Evolutionary conservation across 2,888 invertebrate genomes (phyloP).

Genomic region (Pharmacophagus antenor): DNA sequence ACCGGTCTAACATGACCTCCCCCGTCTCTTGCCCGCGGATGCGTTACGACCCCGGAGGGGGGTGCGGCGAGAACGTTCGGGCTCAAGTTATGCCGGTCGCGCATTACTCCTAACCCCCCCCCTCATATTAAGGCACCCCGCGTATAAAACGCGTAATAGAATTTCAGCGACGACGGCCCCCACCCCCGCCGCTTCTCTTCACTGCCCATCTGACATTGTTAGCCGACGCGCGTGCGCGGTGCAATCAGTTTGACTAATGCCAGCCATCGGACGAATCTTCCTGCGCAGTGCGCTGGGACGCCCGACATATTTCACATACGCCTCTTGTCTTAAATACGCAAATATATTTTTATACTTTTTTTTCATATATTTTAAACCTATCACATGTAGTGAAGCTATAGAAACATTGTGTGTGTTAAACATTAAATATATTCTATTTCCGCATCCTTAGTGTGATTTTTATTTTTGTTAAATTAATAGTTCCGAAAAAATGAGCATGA

Average conservation of each 20-base stretch:
- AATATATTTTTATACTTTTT: background rate
- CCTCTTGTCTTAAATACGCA: background rate
- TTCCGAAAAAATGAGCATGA: too few species aligned
- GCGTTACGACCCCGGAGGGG: conserved; percentile 38
- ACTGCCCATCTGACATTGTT: conserved; percentile 72
- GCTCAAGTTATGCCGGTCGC: conserved; percentile 65
- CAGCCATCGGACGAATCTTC: conserved; percentile 40
- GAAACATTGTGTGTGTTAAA: too few species aligned
- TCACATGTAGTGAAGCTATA: too few species aligned
- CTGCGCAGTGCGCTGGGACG: conserved; percentile 30
- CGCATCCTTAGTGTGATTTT: too few species aligned
- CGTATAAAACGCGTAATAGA: conserved; percentile 78
- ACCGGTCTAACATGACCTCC: conserved; percentile 42
- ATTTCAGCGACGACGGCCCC: conserved; percentile 69
- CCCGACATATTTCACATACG: background rate
- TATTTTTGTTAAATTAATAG: too few species aligned
- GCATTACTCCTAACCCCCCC: conserved; percentile 61
- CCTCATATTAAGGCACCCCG: conserved; percentile 62
- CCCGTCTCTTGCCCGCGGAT: conserved; percentile 33
- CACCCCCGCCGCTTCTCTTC: conserved; percentile 42
- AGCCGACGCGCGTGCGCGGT: conserved; percentile 66
- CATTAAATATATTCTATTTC: too few species aligned
- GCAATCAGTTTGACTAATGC: conserved; percentile 46
- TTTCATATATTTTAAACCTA: too few species aligned
- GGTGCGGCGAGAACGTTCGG: conserved; percentile 49